Conservation (phyloP, 2,797 vertebrate genomes). For the Mus minutoides region DNA sequence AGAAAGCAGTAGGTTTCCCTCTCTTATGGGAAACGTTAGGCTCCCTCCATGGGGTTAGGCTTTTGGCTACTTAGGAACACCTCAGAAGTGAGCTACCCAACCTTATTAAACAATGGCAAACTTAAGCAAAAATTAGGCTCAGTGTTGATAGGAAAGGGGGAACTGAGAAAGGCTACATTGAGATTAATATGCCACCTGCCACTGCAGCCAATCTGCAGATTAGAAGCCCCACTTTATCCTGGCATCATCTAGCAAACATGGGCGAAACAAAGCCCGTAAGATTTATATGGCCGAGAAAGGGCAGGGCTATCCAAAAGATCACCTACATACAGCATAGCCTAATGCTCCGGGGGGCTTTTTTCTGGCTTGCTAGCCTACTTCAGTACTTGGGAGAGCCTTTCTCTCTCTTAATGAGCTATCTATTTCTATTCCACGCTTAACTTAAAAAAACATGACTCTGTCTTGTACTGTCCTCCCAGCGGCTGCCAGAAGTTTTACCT, state of each 20-base stretch:
- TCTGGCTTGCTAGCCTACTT: not conserved
- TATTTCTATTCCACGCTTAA: not conserved
- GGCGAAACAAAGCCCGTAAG: not conserved
- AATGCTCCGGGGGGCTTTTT: not conserved
- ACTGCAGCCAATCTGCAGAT: not conserved
- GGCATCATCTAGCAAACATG: too few species aligned
- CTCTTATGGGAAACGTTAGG: slow-evolving; percentile 25
- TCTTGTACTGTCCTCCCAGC: not conserved
- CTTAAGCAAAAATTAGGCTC: slow-evolving; percentile 37
- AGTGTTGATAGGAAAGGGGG: not conserved
- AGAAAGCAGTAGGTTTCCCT: slow-evolving; percentile 25
- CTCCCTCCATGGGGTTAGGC: slow-evolving; percentile 4
- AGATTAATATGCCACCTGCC: not conserved
- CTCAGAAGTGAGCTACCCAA: not conserved
- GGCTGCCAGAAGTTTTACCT: not conserved
- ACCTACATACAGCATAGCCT: rapidly evolving
- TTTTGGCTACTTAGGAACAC: slow-evolving; percentile 22
- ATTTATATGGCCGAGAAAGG: not conserved
- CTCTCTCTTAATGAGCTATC: not conserved
- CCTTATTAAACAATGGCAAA: not conserved
- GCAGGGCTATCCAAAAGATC: not conserved
- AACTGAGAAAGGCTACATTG: not conserved
- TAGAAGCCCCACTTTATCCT: not conserved
- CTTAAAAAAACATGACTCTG: not conserved
- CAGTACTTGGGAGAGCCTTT: not conserved